These are phyloP conservation scores for Oncorhynchus kisutch DNA, from an alignment of 2,113 vertebrate genomes.

Conservation along the genomic window DNA sequence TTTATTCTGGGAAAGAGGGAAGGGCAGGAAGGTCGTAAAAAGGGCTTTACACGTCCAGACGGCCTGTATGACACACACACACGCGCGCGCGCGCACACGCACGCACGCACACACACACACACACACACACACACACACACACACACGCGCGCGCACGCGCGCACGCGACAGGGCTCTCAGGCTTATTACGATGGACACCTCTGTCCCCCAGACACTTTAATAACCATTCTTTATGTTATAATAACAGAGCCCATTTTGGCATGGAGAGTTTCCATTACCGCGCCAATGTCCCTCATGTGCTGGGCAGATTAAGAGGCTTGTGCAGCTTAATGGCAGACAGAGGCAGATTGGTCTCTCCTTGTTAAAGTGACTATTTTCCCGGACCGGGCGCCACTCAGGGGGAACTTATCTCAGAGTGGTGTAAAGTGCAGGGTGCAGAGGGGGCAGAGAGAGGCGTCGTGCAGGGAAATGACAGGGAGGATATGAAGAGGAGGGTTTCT, in stretches of 20 bases:
- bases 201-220: slow-evolving; percentile 80
- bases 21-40: slow-evolving; percentile 63
- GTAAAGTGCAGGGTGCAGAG: slow-evolving; percentile 59
- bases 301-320: slow-evolving; percentile 70
- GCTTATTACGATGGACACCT: slow-evolving; percentile 84
- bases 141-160: background rate
- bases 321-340: slow-evolving; percentile 72
- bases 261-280: slow-evolving; percentile 77
- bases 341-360: slow-evolving; percentile 71
- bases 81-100: too few relatives aligned
- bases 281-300: slow-evolving; percentile 72
- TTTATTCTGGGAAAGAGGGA: slow-evolving; percentile 44
- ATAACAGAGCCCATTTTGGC: slow-evolving; percentile 77
- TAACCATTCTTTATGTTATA: slow-evolving; percentile 83
- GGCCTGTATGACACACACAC: too few relatives aligned
- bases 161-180: slow-evolving; percentile 66
- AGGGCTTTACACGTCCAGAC: slow-evolving; percentile 37
- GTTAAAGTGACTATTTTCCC: slow-evolving; percentile 78
- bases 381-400: slow-evolving; percentile 64
- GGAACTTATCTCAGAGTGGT: slow-evolving; percentile 72
- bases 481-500: slow-evolving; percentile 9
- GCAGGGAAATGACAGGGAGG: slow-evolving; percentile 44
- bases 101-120: fast-evolving
- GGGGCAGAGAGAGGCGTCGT: slow-evolving; percentile 40
- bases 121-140: too few relatives aligned